phyloP scores from a whole-genome alignment of 2,113 vertebrate genomes.

The Orthonyx spaldingii region DNA sequence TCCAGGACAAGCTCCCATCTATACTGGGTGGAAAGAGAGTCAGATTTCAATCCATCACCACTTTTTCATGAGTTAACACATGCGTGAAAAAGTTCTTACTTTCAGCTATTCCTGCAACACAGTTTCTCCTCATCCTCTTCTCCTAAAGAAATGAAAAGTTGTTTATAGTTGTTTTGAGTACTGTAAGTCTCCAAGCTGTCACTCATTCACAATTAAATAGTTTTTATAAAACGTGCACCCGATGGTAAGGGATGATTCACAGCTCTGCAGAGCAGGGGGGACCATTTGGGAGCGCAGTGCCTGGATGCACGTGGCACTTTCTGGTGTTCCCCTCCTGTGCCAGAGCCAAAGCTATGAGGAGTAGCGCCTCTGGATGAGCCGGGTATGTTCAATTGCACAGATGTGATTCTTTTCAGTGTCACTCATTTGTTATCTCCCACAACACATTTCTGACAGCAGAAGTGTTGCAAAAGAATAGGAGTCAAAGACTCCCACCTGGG shows the following conservation, averaged over 20 bases:
- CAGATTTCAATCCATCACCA: not conserved
- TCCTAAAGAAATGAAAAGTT: not conserved
- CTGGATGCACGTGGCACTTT: accelerated
- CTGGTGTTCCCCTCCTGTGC: not conserved
- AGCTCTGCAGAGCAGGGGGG: not conserved
- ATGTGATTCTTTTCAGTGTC: not conserved
- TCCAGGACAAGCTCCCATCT: not conserved
- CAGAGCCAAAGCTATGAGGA: not conserved
- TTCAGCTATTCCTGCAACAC: not conserved
- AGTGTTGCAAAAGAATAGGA: not conserved
- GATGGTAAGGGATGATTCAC: not conserved
- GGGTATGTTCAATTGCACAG: not conserved
- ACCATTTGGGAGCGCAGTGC: not conserved
- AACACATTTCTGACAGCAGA: not conserved
- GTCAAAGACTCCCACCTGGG: not conserved
- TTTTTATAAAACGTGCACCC: not conserved
- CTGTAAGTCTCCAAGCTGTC: not conserved
- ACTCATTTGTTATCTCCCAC: not conserved
- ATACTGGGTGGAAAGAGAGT: accelerated
- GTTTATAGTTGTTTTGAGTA: not conserved
- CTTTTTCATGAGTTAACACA: not conserved
- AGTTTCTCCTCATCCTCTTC: not conserved
- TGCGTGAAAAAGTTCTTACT: not conserved
- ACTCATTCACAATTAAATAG: not conserved
- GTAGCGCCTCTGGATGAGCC: not conserved